Base-by-base conservation (phyloP, 1,140 invertebrate species). In the Cydia splendana region DNA sequence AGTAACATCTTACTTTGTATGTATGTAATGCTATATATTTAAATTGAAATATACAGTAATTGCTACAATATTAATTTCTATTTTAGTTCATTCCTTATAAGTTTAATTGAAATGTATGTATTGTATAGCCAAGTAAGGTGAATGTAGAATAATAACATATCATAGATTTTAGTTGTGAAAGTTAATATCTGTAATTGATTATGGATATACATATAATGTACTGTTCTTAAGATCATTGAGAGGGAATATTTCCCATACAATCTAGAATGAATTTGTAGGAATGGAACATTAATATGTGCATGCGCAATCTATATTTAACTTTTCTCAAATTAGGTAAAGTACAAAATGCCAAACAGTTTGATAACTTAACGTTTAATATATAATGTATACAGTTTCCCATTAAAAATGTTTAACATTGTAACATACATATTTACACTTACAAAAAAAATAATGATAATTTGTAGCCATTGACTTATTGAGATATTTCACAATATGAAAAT, bases 1-100 rank as follows among this genome's bases (percentile, higher is more conserved):
- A 13, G 34, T 34, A 71, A 71, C n/a, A 45, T 45, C 15, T 62
- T 24, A 53, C 45, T 57, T 57, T 18, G 48, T 51, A 38, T 18
- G 48, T 51, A 38, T 71, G 67, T 71, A 71, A 71, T 42, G 13
- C 67, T 71, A 20, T 71, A 71, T 71, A 71, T 71, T 71, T 71
- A 9, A 6, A 38, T 38, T 18, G 2, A 71, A 71, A 71, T 71
- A 71, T 38, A 71, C 9, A 42, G 67, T 38, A 18, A 71, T 71
- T 71, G 34, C 67, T 20, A 18, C 6, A 42, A 42, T 5, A 38
- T 71, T 42, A n/a, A 18, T 38, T 62, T 9, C 24, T 24, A 62
- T 71, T 71, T 71, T 71, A 71, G 30, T 71, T 71, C 67, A 71
- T 71, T 71, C 67, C 67, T 38, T 18, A 9, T 38, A 38, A 38